Base-by-base conservation (phyloP, 1,140 invertebrate species). In the Chionoecetes opilio region DNA sequence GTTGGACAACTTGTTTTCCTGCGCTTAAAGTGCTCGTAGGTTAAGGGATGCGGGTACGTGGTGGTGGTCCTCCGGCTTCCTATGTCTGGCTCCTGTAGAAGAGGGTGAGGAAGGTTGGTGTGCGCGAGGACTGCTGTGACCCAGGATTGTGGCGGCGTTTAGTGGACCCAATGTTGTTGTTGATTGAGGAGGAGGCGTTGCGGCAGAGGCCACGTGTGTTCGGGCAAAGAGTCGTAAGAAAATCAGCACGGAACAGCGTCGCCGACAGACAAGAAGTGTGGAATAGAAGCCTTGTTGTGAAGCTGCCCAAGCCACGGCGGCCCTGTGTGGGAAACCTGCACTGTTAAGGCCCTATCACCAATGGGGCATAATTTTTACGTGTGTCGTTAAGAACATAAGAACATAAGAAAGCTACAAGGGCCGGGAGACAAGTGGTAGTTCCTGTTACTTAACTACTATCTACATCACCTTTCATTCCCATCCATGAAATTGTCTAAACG, bases 1-100 rank as follows among this genome's bases (percentile, higher is more conserved):
- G 93, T 0, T 26, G 26, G 14, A n/a, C 41, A 35, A 94, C 41
- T 38, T 94, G 90, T 8, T 85, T 31, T 5, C 31, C 0, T 11
- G 35, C n/a, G n/a, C 0, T 31, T 63, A 21, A 94, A 94, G 0
- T 5, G 41, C 26, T 94, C 93, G 63, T 94, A 32, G 17, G 93
- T 94, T 38, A 91, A n/a, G n/a, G 87, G 26, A 94, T 91, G 63
- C 26, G n/a, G 82, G 37, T 90, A 94, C n/a, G 0, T 17, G 46
- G n/a, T n/a, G 46, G 6, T n/a, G 63, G 2, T 14, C 9, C n/a
- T 3, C 26, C 32, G 0, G 17, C n/a, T 31, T 29, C 37, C 8
- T n/a, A 21, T 46, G 46, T 84, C 21, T 9, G 32, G 53, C 35
- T 94, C 87, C 8, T n/a, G n/a, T n/a, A n/a, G n/a, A 94, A 8